Percentiles rank a stretch among this genome's conserved stretches.
Conservation (phyloP, 2,113 vertebrate species). For the Gnathonemus echidnorhynchus region DNA sequence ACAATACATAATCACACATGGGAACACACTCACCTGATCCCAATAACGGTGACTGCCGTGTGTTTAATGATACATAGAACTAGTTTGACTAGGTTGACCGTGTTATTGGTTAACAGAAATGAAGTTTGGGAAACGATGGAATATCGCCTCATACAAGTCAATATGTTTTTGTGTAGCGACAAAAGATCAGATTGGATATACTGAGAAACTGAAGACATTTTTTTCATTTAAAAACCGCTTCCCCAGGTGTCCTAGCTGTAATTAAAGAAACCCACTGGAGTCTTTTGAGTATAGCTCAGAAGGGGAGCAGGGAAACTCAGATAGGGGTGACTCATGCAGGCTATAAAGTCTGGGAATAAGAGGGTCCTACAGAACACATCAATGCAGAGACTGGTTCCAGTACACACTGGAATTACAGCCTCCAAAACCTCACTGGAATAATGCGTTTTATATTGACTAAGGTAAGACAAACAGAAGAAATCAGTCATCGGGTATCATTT, state of each 20-base stretch:
- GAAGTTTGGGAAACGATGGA: not conserved
- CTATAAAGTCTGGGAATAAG: not conserved
- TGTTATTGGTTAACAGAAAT: not conserved
- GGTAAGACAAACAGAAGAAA: conserved; percentile 6
- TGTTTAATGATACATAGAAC: not conserved
- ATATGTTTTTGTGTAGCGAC: not conserved
- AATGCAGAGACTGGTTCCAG: conserved; percentile 14
- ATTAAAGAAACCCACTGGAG: conserved; percentile 40
- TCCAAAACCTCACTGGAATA: not conserved
- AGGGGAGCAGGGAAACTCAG: conserved; percentile 19
- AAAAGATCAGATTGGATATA: not conserved
- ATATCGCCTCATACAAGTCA: not conserved
- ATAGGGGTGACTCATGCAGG: conserved; percentile 27
- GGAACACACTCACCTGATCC: conserved; percentile 27
- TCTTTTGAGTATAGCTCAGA: conserved; percentile 5
- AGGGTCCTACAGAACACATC: conserved; percentile 26
- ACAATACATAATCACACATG: conserved; percentile 22
- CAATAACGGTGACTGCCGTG: not conserved
- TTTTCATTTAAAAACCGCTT: not conserved
- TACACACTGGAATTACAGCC: not conserved
- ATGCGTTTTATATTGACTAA: conserved; percentile 7
- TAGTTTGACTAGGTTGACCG: not conserved
- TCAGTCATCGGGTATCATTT: conserved; percentile 1
- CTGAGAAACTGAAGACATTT: conserved; percentile 30
- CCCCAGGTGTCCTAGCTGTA: conserved; percentile 31